Base-by-base conservation (phyloP, 2,888 invertebrate species). In the Hanleya hanleyi region DNA sequence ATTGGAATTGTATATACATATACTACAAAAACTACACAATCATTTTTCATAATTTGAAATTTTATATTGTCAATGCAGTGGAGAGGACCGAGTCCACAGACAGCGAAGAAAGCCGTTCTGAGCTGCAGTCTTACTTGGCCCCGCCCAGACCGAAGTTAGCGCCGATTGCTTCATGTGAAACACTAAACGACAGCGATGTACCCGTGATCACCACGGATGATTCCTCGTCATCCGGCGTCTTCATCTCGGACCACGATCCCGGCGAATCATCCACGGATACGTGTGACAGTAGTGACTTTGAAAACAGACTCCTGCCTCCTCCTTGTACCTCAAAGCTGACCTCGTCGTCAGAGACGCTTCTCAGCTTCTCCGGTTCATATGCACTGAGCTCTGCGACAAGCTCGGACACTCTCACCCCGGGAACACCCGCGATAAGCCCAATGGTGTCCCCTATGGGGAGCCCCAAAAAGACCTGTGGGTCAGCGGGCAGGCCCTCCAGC, bases 121-220 rank as follows among this genome's bases (percentile, higher is more conserved):
- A 85, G 62, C 74, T 84, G 41, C 77, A 77, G 36, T 77, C 76
- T 65, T 86, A 79, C 70, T 72, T 86, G 51, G 75, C 73, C 29
- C 81, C 86, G 12, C 84, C 86, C 7, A 83, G 81, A 67, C 77
- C 80, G 38, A 88, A 86, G 71, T 82, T 89, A 50, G 90, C 90
- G 32, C 90, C 90, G n/a, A 89, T 90, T 5, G 90, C 90, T 1
- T 88, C 88, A 0, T 90, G 88, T 74, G 90, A 90, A 72, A 90
- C 89, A 1, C 80, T 90, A 22, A 83, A 85, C 66, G 90, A 90
- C 69, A 77, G 76, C 26, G 84, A 83, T 38, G 80, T 85, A 33
- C 86, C 86, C 47, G 77, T 84, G 75, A 87, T 87, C 69, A 83
- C 78, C 68, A 85, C 81, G 64, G 82, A 84, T 41, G 81, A 81